Conservation (phyloP, 2,888 invertebrate genomes). For the Clepsis dumicolana region DNA sequence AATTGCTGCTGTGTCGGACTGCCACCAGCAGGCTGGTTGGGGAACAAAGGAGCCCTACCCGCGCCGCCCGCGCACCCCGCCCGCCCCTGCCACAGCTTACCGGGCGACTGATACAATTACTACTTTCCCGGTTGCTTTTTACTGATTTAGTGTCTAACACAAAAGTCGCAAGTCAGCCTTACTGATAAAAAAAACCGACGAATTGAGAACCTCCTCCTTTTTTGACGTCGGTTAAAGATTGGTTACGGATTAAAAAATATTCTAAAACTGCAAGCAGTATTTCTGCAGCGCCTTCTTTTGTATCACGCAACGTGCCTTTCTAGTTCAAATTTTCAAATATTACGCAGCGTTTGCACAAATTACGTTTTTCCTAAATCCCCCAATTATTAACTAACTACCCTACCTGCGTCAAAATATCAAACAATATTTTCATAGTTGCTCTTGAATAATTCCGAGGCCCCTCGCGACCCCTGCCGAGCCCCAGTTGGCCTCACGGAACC, state of each 20-base stretch:
- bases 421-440: not conserved
- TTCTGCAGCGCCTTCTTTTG: too few species aligned
- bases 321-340: too few species aligned
- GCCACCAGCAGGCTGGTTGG: not conserved
- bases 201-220: too few species aligned
- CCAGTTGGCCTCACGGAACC: not conserved
- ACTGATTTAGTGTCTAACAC: too few species aligned
- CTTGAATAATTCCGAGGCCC: not conserved
- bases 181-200: too few species aligned
- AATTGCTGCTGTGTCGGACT: slow-evolving; percentile 14
- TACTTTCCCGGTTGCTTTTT: not conserved
- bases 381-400: not conserved
- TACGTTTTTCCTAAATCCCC: too few species aligned
- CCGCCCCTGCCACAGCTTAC: not conserved
- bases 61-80: not conserved
- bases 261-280: too few species aligned
- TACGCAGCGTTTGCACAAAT: too few species aligned
- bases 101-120: not conserved
- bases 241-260: too few species aligned
- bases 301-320: too few species aligned
- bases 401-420: not conserved
- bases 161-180: too few species aligned
- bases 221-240: too few species aligned
- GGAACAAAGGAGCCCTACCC: slow-evolving; percentile 1
- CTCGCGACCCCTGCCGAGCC: not conserved